Evolutionary conservation across 2,888 invertebrate species (phyloP).

Genomic region (Myopa tessellatipennis): DNA sequence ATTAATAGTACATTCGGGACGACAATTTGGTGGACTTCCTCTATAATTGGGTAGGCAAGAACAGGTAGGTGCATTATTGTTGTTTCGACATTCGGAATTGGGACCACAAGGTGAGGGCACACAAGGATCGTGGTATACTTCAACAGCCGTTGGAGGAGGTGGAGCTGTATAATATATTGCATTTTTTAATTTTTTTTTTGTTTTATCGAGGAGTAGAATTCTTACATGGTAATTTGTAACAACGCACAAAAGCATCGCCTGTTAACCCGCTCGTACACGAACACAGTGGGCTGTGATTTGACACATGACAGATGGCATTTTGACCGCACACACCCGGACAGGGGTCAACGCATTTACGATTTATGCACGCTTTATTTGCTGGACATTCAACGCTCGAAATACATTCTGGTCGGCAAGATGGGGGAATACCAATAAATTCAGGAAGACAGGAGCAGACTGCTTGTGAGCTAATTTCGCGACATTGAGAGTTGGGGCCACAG

Average conservation of each 20-base stretch:
- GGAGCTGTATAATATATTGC: constrained; percentile 48
- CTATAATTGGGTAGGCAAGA: constrained; percentile 75
- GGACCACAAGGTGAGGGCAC: constrained; percentile 76
- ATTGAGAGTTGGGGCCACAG: constrained; percentile 82
- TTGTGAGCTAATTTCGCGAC: constrained; percentile 75
- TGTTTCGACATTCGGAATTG: constrained; percentile 75
- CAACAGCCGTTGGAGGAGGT: constrained; percentile 52
- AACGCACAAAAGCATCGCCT: constrained; percentile 82
- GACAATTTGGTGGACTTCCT: constrained; percentile 78
- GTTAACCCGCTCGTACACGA: constrained; percentile 75
- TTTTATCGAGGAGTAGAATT: not conserved
- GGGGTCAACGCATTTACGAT: constrained; percentile 79
- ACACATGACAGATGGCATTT: constrained; percentile 78
- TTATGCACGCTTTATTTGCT: constrained; percentile 76
- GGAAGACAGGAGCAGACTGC: constrained; percentile 79
- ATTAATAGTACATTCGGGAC: constrained; percentile 78
- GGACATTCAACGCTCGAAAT: constrained; percentile 78
- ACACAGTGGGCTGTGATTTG: constrained; percentile 84
- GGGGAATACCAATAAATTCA: constrained; percentile 76
- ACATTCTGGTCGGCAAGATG: constrained; percentile 81
- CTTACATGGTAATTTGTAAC: constrained; percentile 70
- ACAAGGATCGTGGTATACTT: constrained; percentile 70
- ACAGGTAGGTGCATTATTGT: constrained; percentile 74
- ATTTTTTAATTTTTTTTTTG: not conserved
- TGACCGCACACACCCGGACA: constrained; percentile 81